phyloP scores from a whole-genome alignment of 2,113 vertebrate genomes.

The Ameiurus melas region DNA sequence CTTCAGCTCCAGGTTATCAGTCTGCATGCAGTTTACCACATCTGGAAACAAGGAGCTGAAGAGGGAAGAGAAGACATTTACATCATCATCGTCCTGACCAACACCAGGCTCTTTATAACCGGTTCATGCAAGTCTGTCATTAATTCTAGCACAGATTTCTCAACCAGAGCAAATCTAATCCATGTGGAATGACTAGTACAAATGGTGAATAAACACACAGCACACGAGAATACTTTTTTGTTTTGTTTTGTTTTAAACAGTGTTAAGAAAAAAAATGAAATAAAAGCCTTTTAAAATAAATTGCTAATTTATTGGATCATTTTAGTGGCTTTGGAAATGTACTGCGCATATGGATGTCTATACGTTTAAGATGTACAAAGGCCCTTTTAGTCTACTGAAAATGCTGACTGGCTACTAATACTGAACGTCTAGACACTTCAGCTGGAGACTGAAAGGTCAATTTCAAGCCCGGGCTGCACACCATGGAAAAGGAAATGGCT shows the following conservation, averaged over 20 bases:
- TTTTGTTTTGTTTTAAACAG: too few relatives aligned
- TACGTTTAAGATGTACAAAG: background rate
- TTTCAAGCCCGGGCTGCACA: background rate
- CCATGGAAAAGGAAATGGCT: background rate
- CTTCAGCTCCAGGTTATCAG: constrained; percentile 97
- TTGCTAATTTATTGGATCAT: background rate
- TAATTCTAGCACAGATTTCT: background rate
- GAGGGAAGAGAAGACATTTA: constrained; percentile 1
- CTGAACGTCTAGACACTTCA: background rate
- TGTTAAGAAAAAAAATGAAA: background rate
- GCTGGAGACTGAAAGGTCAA: background rate
- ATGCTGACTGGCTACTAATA: background rate
- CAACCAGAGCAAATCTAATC: background rate
- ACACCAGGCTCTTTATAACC: background rate
- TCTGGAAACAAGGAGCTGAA: constrained; percentile 93
- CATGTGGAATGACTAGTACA: too few relatives aligned
- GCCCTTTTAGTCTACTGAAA: background rate
- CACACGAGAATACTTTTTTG: too few relatives aligned
- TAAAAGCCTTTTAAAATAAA: background rate
- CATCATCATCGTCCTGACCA: background rate
- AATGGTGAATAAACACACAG: too few relatives aligned
- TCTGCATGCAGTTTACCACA: constrained; percentile 99
- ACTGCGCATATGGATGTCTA: background rate
- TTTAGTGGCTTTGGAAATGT: background rate
- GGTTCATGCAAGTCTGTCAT: background rate